phyloP scores from a whole-genome alignment of 2,113 vertebrate genomes.

The Bambusicola thoracicus region DNA sequence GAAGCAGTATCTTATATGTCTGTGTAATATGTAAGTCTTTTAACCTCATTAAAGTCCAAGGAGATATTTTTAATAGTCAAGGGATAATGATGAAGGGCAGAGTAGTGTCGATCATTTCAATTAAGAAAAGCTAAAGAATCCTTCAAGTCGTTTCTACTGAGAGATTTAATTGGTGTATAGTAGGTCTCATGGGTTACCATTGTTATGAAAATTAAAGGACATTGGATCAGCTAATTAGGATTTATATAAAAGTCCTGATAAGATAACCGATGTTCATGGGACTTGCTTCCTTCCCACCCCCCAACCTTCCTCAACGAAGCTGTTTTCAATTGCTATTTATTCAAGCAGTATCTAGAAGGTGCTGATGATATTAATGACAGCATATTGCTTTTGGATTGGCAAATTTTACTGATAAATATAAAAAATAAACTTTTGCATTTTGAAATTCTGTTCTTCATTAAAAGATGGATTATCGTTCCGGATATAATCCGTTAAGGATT shows the following conservation, averaged over 20 bases:
- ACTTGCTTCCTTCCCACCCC: background rate
- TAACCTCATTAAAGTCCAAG: constrained; percentile 26
- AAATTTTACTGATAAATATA: background rate
- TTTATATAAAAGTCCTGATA: background rate
- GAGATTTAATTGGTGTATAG: background rate
- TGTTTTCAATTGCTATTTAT: background rate
- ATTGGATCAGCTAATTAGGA: background rate
- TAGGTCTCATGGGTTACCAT: background rate
- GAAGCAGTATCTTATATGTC: background rate
- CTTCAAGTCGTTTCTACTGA: background rate
- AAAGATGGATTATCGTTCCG: background rate
- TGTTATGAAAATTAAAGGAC: background rate
- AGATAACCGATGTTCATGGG: background rate
- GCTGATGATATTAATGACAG: background rate
- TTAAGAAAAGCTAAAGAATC: background rate
- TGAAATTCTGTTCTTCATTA: background rate
- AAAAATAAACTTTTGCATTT: background rate
- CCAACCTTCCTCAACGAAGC: background rate
- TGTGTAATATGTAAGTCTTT: background rate
- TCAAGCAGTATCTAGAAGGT: background rate
- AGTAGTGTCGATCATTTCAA: constrained; percentile 3
- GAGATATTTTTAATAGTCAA: background rate
- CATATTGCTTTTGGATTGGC: background rate
- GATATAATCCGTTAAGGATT: no score
- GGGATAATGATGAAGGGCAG: background rate